Evolutionary conservation across 2,113 vertebrate species (phyloP).

Genomic region (Cyrtonyx montezumae): DNA sequence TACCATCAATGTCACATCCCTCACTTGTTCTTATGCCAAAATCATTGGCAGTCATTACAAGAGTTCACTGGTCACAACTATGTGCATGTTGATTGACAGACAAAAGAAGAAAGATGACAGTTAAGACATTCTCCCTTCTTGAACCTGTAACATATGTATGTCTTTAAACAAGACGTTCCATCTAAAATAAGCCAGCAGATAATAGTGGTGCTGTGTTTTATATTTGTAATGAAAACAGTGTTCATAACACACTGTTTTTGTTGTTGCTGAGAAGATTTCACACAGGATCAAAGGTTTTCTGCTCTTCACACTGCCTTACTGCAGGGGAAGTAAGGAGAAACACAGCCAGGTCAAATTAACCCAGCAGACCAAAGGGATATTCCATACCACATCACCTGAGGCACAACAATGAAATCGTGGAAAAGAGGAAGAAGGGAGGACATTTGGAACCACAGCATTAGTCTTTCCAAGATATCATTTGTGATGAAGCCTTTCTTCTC

Average conservation of each 20-base stretch:
- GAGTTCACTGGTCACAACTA: neutral
- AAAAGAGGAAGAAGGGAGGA: neutral
- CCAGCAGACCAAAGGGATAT: neutral
- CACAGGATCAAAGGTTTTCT: neutral
- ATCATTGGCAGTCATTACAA: neutral
- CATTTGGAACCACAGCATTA: neutral
- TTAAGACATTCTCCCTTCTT: neutral
- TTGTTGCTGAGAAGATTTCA: neutral
- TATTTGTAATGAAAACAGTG: neutral
- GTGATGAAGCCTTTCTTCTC: neutral
- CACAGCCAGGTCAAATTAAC: neutral
- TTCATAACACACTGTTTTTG: neutral
- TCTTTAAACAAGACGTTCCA: conserved; percentile 23
- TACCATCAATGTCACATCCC: neutral
- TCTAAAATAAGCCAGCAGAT: neutral
- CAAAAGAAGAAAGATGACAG: neutral
- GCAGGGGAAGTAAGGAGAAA: neutral
- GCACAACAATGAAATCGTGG: neutral
- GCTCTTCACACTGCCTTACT: neutral
- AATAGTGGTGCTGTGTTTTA: neutral
- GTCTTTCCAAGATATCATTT: neutral
- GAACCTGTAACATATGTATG: neutral
- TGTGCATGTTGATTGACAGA: neutral
- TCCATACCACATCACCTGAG: neutral
- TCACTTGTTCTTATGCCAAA: neutral